These are phyloP conservation scores for Megaceryle alcyon DNA, from an alignment of 2,797 vertebrate genomes.

Conservation along the genomic window DNA sequence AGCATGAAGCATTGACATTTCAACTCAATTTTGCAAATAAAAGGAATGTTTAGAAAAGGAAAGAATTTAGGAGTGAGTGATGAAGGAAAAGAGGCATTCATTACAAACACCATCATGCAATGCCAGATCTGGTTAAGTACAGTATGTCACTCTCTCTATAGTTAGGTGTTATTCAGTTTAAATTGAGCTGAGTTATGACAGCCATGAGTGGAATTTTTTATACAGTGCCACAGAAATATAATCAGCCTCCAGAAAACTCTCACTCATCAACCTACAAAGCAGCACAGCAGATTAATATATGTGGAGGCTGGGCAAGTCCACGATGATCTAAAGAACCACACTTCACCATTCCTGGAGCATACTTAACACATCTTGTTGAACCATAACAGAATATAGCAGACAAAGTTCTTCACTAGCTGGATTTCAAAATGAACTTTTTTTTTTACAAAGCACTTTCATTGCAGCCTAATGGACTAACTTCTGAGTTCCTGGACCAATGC, in stretches of 20 bases:
- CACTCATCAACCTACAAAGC: background rate
- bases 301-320: background rate
- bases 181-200: background rate
- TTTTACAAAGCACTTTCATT: background rate
- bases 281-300: background rate
- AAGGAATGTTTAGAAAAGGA: slow-evolving; percentile 38
- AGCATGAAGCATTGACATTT: slow-evolving; percentile 27
- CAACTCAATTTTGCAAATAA: slow-evolving; percentile 50
- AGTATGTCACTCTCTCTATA: background rate
- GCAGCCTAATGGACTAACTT: background rate
- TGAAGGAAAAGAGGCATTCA: background rate
- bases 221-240: background rate
- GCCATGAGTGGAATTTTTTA: background rate
- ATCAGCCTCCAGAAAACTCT: background rate
- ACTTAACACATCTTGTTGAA: background rate
- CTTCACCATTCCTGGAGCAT: background rate
- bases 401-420: background rate
- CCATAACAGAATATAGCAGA: background rate
- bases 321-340: background rate
- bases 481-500: background rate
- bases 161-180: background rate
- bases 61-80: background rate
- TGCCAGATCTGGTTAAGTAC: slow-evolving; percentile 1
- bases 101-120: background rate
- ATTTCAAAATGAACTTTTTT: background rate